Evolutionary conservation across 2,888 invertebrate species (phyloP).

Genomic region (Acronicta leporina): DNA sequence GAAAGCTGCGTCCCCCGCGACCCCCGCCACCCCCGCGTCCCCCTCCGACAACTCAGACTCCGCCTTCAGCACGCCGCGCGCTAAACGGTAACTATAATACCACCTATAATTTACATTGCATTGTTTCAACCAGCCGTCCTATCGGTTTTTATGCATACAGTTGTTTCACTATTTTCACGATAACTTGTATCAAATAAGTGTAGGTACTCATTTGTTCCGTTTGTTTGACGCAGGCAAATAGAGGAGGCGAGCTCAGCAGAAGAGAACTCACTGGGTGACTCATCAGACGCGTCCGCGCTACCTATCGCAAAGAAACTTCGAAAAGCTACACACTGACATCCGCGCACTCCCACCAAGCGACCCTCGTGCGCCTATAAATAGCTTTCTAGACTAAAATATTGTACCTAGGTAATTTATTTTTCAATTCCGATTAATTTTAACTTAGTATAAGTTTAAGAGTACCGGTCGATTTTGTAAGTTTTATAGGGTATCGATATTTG

Average conservation of each 20-base stretch:
- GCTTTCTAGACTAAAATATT: conserved; percentile 88
- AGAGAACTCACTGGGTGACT: conserved; percentile 87
- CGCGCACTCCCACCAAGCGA: conserved; percentile 77
- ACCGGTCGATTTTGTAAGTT: conserved; percentile 89
- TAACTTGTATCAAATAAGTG: conserved; percentile 17
- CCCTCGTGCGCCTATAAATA: conserved; percentile 86
- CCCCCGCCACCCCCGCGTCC: conserved; percentile 81
- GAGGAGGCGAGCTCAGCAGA: conserved; percentile 88
- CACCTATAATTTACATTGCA: conserved; percentile 28
- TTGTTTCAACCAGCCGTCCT: conserved; percentile 24
- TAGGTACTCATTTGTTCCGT: conserved; percentile 26
- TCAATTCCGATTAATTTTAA: conserved; percentile 90
- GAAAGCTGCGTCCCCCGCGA: conserved; percentile 81
- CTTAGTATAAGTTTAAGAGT: conserved; percentile 87
- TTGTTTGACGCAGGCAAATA: conserved; percentile 74
- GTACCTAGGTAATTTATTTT: conserved; percentile 90
- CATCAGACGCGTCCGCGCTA: conserved; percentile 73
- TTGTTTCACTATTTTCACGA: conserved; percentile 40
- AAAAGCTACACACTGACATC: conserved; percentile 86
- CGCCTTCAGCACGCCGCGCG: conserved; percentile 85
- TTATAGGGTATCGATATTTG: conserved; percentile 86
- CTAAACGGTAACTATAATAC: conserved; percentile 77
- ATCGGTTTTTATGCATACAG: conserved; percentile 37
- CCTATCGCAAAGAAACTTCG: conserved; percentile 84
- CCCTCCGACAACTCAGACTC: conserved; percentile 86